Evolutionary conservation across 1,140 invertebrate species (phyloP).

Genomic region (Cylas formicarius): DNA sequence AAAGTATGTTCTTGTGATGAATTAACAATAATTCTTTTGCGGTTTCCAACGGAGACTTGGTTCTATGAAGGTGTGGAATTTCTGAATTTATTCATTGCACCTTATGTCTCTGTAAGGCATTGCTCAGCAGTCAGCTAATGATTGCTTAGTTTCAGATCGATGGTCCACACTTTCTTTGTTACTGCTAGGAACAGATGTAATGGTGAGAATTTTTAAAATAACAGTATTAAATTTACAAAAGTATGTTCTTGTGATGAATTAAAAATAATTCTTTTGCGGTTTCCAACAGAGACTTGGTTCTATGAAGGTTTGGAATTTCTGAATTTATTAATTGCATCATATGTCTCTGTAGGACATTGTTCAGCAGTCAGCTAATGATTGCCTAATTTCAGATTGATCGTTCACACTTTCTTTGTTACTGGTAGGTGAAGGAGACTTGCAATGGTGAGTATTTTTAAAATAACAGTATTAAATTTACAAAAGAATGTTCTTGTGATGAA

Average conservation of each 20-base stretch:
- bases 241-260: slow-evolving; percentile 8
- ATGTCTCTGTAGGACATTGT: no score
- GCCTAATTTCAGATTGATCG: no score
- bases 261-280: slow-evolving; percentile 17
- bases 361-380: no score
- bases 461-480: slow-evolving; percentile 1
- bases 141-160: no score
- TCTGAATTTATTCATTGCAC: slow-evolving; percentile 2
- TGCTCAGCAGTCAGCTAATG: no score
- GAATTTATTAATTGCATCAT: background rate
- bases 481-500: slow-evolving; percentile 19
- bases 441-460: slow-evolving; percentile 4
- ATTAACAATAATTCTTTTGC: slow-evolving; percentile 16
- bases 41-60: slow-evolving; percentile 20
- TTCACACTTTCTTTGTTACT: slow-evolving; percentile 26
- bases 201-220: slow-evolving; percentile 2
- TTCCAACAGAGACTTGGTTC: slow-evolving; percentile 19
- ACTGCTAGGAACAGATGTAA: slow-evolving; percentile 14
- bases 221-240: slow-evolving; percentile 2
- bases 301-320: slow-evolving; percentile 13
- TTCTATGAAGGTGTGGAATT: slow-evolving; percentile 13
- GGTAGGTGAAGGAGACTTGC: slow-evolving; percentile 21
- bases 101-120: no score
- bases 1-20: slow-evolving; percentile 4
- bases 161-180: slow-evolving; percentile 24